These are phyloP conservation scores for Rhysida immarginata DNA, from an alignment of 1,140 invertebrate species.

Conservation along the genomic window DNA sequence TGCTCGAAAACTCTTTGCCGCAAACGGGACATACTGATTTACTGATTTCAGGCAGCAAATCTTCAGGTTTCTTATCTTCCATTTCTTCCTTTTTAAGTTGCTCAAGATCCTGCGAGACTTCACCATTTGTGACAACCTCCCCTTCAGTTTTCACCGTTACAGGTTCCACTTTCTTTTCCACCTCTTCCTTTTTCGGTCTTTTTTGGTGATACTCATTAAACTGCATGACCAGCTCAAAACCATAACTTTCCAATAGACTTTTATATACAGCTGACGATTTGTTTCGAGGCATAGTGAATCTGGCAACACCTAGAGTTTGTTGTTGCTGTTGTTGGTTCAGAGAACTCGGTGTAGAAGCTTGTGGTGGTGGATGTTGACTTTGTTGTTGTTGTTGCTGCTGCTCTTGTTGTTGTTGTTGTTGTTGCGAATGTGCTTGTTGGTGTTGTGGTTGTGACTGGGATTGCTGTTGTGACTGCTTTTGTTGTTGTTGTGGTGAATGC, in stretches of 20 bases:
- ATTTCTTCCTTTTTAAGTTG: slow-evolving; percentile 9
- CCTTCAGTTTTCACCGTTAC: slow-evolving; percentile 9
- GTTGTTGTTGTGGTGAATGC: slow-evolving; percentile 13
- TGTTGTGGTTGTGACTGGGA: slow-evolving; percentile 8
- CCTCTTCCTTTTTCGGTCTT: slow-evolving; percentile 36
- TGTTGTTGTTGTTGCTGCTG: slow-evolving; percentile 11
- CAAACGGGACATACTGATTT: slow-evolving; percentile 73
- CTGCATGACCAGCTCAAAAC: slow-evolving; percentile 91
- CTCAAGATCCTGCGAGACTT: neutral
- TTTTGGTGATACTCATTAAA: slow-evolving; percentile 82
- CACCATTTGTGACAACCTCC: slow-evolving; percentile 15
- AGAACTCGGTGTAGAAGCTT: neutral
- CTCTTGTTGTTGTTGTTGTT: slow-evolving; percentile 6
- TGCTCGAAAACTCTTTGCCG: slow-evolving; percentile 83
- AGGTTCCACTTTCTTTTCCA: slow-evolving; percentile 13
- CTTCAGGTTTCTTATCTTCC: slow-evolving; percentile 6
- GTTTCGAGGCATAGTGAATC: slow-evolving; percentile 37
- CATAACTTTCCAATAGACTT: slow-evolving; percentile 78
- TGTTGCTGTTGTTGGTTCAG: slow-evolving; percentile 8
- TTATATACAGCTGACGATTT: slow-evolving; percentile 73
- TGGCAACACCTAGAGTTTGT: neutral
- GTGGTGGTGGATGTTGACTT: slow-evolving; percentile 2
- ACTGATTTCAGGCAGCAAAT: slow-evolving; percentile 44
- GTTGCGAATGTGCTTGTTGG: slow-evolving; percentile 11
- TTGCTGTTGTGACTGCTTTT: slow-evolving; percentile 5